phyloP scores from a whole-genome alignment of 2,888 invertebrate species.

The Mythimna impura region DNA sequence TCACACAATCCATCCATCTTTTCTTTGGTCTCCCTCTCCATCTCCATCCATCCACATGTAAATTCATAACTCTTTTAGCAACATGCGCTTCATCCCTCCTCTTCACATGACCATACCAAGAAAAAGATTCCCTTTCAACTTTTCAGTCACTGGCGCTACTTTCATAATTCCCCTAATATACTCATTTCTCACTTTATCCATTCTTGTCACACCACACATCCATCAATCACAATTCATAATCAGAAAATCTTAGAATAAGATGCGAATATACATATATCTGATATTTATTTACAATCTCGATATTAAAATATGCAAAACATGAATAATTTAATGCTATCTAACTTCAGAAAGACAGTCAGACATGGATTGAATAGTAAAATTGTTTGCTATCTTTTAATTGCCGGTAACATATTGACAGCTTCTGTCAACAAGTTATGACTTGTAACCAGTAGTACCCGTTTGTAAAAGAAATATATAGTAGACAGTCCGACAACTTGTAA shows the following conservation, averaged over 20 bases:
- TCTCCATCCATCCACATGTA: too few species aligned
- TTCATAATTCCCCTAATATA: too few species aligned
- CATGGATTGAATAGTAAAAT: constrained; percentile 42
- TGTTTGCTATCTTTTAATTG: constrained; percentile 36
- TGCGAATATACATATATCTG: background rate
- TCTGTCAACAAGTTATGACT: constrained; percentile 41
- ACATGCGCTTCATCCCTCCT: too few species aligned
- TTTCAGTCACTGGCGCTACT: too few species aligned
- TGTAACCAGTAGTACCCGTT: constrained; percentile 32
- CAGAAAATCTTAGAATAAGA: background rate
- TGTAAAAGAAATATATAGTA: constrained; percentile 16
- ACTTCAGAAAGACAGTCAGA: constrained; percentile 18
- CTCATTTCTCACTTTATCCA: too few species aligned
- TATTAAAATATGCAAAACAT: constrained; percentile 35
- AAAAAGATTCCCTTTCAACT: too few species aligned
- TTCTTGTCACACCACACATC: too few species aligned
- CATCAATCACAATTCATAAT: too few species aligned
- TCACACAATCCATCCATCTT: too few species aligned
- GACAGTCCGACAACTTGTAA: constrained; percentile 33
- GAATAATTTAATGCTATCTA: constrained; percentile 39
- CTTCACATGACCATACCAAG: too few species aligned
- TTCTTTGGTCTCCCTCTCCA: too few species aligned
- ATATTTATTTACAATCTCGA: background rate
- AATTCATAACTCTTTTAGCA: too few species aligned
- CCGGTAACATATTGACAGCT: constrained; percentile 35